Evolutionary conservation across 2,113 vertebrate genomes (phyloP), one percentile per base, ranked within the genome.

Genomic region (Lepus europaeus): DNA sequence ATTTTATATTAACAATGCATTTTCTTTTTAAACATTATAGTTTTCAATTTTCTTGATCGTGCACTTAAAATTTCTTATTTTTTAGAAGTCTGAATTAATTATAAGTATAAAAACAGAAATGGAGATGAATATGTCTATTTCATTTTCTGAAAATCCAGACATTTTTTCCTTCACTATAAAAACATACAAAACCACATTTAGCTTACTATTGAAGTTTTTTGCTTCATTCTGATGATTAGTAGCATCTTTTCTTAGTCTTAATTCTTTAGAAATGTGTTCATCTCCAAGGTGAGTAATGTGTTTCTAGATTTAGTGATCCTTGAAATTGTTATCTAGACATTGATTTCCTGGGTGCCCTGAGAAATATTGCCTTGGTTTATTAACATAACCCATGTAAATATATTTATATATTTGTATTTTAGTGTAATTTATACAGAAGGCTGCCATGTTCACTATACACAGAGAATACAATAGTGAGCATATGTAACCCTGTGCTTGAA

Each of bases 111-210:
- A 96, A 84, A 79, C 90, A 95, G 53, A 68, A 96, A 84, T 97
- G 96, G 90, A 93, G 56, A 97, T 97, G 92, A 96, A 97, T 97
- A 96, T 97, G 95, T 95, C 97, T 95, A 69, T 89, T 96, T 96
- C 96, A 84, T 96, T 96, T 97, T 97, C 96, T 96, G 95, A 93
- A 94, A 93, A 25, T 36, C 33, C 79, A 96, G 64, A 82, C 84
- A 90, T 95, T 80, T 96, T 96, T 77, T 82, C 82, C 63, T 92
- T 95, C 53, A 63, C 59, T 91, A 64, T 95, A 25, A 83, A 61
- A 96, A 85, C 63, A 90, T 49, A 66, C 77, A 82, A 93, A 93
- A 77, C 39, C 72, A 93, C 96, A 92, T 91, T 93, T 92, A 82
- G 88, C 82, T 73, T 95, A 66, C 68, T 78, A 14, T 91, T 96